Conservation (phyloP, 1,140 invertebrate genomes). For the Caenorhabditis inopinata region DNA sequence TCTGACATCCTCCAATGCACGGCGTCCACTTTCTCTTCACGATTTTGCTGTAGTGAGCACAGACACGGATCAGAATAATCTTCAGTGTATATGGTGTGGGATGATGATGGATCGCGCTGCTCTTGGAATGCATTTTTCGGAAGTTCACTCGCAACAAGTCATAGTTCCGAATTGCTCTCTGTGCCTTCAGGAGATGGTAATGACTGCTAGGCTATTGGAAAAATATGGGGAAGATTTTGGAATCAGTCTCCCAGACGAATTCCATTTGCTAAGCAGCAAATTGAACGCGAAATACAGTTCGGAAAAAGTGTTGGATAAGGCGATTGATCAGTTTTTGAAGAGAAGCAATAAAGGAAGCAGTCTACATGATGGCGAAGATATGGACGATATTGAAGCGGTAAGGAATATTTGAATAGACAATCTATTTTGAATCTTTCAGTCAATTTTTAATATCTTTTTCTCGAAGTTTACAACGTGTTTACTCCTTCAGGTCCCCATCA, state of each 20-base stretch:
- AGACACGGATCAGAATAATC: slow-evolving; percentile 54
- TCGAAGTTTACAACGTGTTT: background rate
- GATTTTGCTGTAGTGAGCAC: slow-evolving; percentile 65
- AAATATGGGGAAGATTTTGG: slow-evolving; percentile 63
- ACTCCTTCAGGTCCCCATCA: slow-evolving; percentile 51
- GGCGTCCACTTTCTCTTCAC: background rate
- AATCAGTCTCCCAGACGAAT: slow-evolving; percentile 62
- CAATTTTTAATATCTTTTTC: background rate
- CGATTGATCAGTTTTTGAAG: slow-evolving; percentile 46
- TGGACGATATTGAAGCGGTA: slow-evolving; percentile 46
- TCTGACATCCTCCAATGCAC: background rate
- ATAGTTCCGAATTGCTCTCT: slow-evolving; percentile 64
- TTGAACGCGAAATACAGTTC: slow-evolving; percentile 51
- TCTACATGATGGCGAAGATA: slow-evolving; percentile 41
- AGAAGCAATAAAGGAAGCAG: background rate
- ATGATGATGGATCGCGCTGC: slow-evolving; percentile 61
- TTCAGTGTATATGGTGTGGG: slow-evolving; percentile 66
- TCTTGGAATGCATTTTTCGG: slow-evolving; percentile 64
- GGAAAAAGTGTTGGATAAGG: slow-evolving; percentile 56
- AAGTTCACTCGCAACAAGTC: slow-evolving; percentile 64
- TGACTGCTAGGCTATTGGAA: slow-evolving; percentile 62
- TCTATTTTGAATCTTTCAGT: background rate
- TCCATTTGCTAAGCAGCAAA: slow-evolving; percentile 53
- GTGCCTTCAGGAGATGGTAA: slow-evolving; percentile 62
- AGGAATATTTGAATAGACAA: background rate